Base-by-base conservation (phyloP, 1,140 invertebrate species). In the Calliphora vicina region DNA sequence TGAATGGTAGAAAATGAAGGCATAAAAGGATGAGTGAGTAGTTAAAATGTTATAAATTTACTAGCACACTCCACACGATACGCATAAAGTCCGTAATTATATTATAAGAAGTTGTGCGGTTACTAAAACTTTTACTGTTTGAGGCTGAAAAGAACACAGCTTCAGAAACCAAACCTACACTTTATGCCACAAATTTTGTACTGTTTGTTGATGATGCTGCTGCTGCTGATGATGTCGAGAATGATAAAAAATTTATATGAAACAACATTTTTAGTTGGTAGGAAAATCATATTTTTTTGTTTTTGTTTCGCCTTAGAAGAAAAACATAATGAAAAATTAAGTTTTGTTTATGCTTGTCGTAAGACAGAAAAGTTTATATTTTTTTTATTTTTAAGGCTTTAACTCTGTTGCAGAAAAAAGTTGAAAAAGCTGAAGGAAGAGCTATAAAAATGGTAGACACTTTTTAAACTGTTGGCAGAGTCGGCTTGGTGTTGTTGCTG, bases 271-370 rank as follows among this genome's bases (percentile, higher is more conserved):
- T 57, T n/a, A n/a, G n/a, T 57, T 57, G 15, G 5, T 57, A 3
- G 50, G 50, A 17, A 17, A 57, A 57, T n/a, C 15, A 57, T 57
- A 17, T 57, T 57, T 17, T n/a, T 57, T 57, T 17, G 15, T n/a
- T 57, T n/a, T n/a, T 17, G 15, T 17, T 17, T 6, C 5, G 8
- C 1, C 45, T 13, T 17, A 6, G 12, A 57, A 57, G 45, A 57
- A 57, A 57, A 57, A 57, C 50, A 57, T n/a, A 57, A 57, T n/a
- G 50, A n/a, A 57, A 57, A 57, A 57, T 57, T 57, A 57, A 57
- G 50, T n/a, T n/a, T n/a, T n/a, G 50, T 57, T 57, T 57, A 57
- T 57, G 5, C 50, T 57, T 57, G 6, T 57, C 5, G 15, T n/a
- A 17, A 57, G 50, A n/a, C 12, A 35, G 35, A 35, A 35, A 35